A percentile compares a stretch with the other conserved stretches of the same genome.
These are phyloP conservation scores for Junonia oenone DNA, from an alignment of 2,888 invertebrate species.

Conservation along the genomic window DNA sequence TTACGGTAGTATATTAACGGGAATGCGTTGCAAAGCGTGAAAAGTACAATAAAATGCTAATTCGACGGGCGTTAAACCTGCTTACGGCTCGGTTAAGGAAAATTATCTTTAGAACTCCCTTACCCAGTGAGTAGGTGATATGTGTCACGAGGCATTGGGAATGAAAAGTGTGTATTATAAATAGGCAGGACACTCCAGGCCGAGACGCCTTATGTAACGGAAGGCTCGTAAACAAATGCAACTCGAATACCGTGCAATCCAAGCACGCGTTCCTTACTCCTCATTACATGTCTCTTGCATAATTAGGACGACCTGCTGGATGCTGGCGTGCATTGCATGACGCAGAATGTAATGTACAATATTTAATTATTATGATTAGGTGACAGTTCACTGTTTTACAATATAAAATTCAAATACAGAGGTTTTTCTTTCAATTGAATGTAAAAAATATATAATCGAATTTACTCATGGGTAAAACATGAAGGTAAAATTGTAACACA, in stretches of 20 bases:
- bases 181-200: conserved; percentile 52
- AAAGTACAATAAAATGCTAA: conserved; percentile 35
- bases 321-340: neutral
- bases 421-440: no score
- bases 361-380: no score
- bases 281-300: conserved; percentile 40
- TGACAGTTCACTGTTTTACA: no score
- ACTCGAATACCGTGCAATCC: conserved; percentile 40
- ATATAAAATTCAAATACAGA: no score
- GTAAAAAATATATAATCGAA: no score
- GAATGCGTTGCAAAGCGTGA: conserved; percentile 23
- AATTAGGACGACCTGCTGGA: conserved; percentile 32
- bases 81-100: conserved; percentile 36
- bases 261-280: conserved; percentile 41
- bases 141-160: conserved; percentile 60
- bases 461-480: no score
- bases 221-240: conserved; percentile 63
- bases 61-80: conserved; percentile 32
- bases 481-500: no score
- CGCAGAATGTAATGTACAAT: neutral
- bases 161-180: conserved; percentile 70
- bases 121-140: conserved; percentile 60
- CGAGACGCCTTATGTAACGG: conserved; percentile 63
- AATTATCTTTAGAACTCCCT: conserved; percentile 55
- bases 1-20: conserved; percentile 29